Conservation (phyloP, 2,113 vertebrate genomes). For the Mustelus asterias region DNA sequence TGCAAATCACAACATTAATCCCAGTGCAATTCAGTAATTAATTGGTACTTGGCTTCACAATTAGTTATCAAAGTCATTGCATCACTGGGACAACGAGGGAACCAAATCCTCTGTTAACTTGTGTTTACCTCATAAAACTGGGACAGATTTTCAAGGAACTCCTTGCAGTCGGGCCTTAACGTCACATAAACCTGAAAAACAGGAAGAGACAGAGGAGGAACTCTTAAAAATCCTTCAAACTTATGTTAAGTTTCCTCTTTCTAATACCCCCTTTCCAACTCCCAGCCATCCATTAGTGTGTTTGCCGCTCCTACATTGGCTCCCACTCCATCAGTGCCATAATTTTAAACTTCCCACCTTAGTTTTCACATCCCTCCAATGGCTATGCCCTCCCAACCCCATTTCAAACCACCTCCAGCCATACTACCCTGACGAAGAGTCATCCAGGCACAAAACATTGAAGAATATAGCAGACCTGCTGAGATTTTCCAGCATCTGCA, state of each 20-base stretch:
- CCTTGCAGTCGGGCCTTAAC: slow-evolving; percentile 35
- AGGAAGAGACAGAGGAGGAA: not conserved
- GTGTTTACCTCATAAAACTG: slow-evolving; percentile 36
- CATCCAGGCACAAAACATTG: too few species aligned
- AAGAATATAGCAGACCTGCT: too few species aligned
- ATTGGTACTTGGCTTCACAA: not conserved
- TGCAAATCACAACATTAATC: not conserved
- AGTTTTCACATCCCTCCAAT: not conserved
- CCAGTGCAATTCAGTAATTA: not conserved
- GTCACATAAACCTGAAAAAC: slow-evolving; percentile 38
- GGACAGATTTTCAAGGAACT: slow-evolving; percentile 32
- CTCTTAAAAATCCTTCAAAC: not conserved
- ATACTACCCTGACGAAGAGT: too few species aligned
- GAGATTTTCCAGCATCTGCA: too few species aligned
- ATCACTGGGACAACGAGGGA: not conserved
- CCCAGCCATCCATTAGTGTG: not conserved
- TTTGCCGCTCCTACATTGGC: not conserved
- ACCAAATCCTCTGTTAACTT: too few species aligned
- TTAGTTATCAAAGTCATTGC: not conserved
- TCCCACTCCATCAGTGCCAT: not conserved
- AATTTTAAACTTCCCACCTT: not conserved
- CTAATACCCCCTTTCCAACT: too few species aligned
- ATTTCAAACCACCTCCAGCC: too few species aligned
- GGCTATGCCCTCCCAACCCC: not conserved
- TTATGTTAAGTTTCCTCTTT: not conserved